phyloP scores from a whole-genome alignment of 1,140 invertebrate species.

The Pseudobourletiella spinata region DNA sequence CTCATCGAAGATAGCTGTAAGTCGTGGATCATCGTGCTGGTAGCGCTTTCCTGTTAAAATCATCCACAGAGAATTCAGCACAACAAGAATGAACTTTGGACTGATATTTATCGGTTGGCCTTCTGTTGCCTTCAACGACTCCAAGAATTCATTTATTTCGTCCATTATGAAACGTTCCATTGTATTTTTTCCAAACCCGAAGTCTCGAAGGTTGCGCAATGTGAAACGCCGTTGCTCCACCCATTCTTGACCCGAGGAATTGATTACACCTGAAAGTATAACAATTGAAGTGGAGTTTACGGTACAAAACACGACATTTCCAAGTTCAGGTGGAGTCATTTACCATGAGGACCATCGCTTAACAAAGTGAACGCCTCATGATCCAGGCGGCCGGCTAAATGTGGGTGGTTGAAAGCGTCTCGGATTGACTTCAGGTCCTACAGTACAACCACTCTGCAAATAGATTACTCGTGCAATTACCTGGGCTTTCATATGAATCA shows the following conservation, averaged over 20 bases:
- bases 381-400: slow-evolving; percentile 13
- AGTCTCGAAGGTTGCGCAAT: slow-evolving; percentile 17
- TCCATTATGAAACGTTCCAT: slow-evolving; percentile 16
- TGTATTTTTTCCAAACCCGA: too few species aligned
- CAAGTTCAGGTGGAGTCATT: neutral
- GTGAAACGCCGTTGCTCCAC: slow-evolving; percentile 38
- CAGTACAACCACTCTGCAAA: slow-evolving; percentile 20
- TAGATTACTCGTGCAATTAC: neutral
- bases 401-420: slow-evolving; percentile 17
- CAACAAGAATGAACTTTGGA: slow-evolving; percentile 3
- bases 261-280: neutral
- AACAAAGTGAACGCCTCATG: neutral
- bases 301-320: neutral
- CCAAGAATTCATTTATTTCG: slow-evolving; percentile 8
- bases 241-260: slow-evolving; percentile 48
- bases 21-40: neutral
- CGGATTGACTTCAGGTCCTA: slow-evolving; percentile 6
- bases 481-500: neutral
- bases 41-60: slow-evolving; percentile 1
- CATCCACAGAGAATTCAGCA: slow-evolving; percentile 12
- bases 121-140: neutral
- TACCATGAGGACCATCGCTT: neutral
- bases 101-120: neutral
- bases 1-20: neutral
- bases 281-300: too few species aligned